Evolutionary conservation across 2,797 vertebrate species (phyloP).

Genomic region (Graptemys geographica): DNA sequence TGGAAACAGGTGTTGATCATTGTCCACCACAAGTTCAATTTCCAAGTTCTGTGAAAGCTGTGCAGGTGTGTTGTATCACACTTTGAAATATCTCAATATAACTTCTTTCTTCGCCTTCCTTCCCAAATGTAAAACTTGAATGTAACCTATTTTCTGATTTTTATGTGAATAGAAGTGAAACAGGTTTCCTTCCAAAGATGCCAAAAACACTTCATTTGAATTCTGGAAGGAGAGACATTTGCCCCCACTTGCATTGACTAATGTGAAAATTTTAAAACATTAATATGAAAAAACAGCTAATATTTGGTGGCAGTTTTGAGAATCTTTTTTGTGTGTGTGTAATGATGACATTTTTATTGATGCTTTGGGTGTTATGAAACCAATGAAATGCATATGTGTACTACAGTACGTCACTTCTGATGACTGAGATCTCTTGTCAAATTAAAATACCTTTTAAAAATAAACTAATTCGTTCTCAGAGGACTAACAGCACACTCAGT

Average conservation of each 20-base stretch:
- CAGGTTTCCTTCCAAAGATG: conserved; percentile 9
- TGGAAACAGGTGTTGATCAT: background rate
- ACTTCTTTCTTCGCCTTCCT: background rate
- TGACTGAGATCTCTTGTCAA: background rate
- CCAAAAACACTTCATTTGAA: background rate
- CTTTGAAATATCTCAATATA: background rate
- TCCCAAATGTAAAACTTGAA: conserved; percentile 34
- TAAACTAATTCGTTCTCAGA: background rate
- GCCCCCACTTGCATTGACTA: background rate
- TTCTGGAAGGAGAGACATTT: background rate
- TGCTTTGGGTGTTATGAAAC: conserved; percentile 1
- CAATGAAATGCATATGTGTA: background rate
- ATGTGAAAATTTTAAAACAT: conserved; percentile 14
- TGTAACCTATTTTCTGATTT: conserved; percentile 13
- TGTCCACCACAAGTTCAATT: background rate
- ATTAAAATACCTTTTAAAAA: conserved; percentile 23
- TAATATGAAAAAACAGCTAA: conserved; percentile 20
- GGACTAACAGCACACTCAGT: background rate
- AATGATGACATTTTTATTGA: background rate
- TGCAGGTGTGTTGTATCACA: background rate
- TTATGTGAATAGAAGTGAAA: background rate
- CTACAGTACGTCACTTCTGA: background rate
- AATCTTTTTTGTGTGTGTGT: background rate
- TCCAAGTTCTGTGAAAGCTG: background rate
- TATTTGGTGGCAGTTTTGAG: background rate